Conservation (phyloP, 2,888 invertebrate genomes). For the Aphrophora alni region DNA sequence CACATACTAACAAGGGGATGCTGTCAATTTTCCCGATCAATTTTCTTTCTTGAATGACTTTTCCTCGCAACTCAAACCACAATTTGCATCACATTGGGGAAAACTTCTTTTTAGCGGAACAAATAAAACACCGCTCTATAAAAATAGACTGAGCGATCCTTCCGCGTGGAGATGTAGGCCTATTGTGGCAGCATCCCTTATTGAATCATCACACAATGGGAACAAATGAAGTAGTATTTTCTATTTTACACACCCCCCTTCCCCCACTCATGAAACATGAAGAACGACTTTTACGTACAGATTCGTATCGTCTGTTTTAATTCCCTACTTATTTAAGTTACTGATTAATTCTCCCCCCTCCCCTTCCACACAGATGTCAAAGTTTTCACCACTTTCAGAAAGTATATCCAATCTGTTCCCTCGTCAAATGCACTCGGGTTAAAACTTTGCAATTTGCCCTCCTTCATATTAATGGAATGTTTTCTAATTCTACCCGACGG, state of each 20-base stretch:
- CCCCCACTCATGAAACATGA: too few relatives aligned
- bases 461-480: not conserved
- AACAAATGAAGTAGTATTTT: not conserved
- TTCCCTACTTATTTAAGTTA: constrained; percentile 4
- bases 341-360: not conserved
- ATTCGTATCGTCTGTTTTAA: not conserved
- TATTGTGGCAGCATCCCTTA: not conserved
- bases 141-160: not conserved
- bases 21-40: too few relatives aligned
- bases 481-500: too few relatives aligned
- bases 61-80: not conserved
- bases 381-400: not conserved
- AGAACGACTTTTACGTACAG: not conserved
- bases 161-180: not conserved
- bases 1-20: too few relatives aligned
- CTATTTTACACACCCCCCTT: not conserved
- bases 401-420: not conserved
- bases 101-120: not conserved
- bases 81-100: not conserved
- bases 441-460: not conserved
- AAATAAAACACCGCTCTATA: not conserved
- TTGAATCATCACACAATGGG: not conserved
- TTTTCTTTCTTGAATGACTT: not conserved
- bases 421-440: not conserved
- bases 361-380: not conserved